Conservation (phyloP, 2,888 invertebrate genomes). For the Drosophila tripunctata region DNA sequence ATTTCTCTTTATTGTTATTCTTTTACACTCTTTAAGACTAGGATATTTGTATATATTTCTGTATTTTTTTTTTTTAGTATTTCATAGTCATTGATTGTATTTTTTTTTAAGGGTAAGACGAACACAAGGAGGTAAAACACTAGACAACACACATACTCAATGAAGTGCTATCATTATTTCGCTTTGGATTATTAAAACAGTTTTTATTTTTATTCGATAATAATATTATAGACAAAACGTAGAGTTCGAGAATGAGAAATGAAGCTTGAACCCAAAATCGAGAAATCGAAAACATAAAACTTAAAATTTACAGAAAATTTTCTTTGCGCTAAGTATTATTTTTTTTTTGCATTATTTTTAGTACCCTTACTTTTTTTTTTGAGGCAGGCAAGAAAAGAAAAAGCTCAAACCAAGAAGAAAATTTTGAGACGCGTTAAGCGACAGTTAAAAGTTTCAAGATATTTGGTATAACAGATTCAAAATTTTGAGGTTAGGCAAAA, state of each 20-base stretch:
- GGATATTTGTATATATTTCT: constrained; percentile 17
- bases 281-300: constrained; percentile 43
- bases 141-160: constrained; percentile 93
- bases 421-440: constrained; percentile 32
- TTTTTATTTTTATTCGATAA: constrained; percentile 52
- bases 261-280: constrained; percentile 44
- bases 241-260: constrained; percentile 59
- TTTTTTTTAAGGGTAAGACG: constrained; percentile 87
- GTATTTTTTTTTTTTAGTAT: constrained; percentile 40
- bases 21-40: constrained; percentile 30
- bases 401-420: constrained; percentile 82
- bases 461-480: constrained; percentile 36
- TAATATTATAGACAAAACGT: constrained; percentile 51
- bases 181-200: constrained; percentile 77
- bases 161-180: constrained; percentile 85
- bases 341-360: constrained; percentile 29
- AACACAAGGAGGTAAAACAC: constrained; percentile 95
- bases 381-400: constrained; percentile 84
- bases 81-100: constrained; percentile 56
- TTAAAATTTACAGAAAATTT: constrained; percentile 38
- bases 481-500: constrained; percentile 31
- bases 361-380: constrained; percentile 29
- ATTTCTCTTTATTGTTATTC: constrained; percentile 8
- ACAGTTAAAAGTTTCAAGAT: constrained; percentile 6
- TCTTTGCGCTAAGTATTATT: constrained; percentile 28